Evolutionary conservation across 1,140 invertebrate genomes (phyloP).

Genomic region (Drosophila ficusphila): DNA sequence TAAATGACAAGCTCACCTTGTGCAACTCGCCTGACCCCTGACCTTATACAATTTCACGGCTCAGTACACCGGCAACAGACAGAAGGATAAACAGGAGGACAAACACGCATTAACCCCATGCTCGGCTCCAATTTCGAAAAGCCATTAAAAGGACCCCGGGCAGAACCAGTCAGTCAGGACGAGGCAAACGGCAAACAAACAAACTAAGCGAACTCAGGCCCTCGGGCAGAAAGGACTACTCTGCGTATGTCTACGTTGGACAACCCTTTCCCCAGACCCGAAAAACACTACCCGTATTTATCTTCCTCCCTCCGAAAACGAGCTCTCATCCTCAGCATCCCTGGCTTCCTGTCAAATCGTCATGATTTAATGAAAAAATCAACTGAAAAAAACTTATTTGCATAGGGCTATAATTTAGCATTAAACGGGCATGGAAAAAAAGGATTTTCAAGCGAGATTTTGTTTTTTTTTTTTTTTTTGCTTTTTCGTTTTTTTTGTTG

Average conservation of each 20-base stretch:
- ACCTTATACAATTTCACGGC: conserved; percentile 48
- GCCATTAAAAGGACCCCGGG: conserved; percentile 41
- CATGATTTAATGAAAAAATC: conserved; percentile 83
- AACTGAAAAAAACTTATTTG: conserved; percentile 79
- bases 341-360: conserved; percentile 73
- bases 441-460: conserved; percentile 66
- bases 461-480: conserved; percentile 49
- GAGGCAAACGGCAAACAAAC: conserved; percentile 61
- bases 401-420: conserved; percentile 82
- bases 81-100: conserved; percentile 14
- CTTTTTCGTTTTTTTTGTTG: conserved; percentile 21
- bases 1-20: conserved; percentile 23
- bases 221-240: conserved; percentile 11
- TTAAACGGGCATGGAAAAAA: conserved; percentile 73
- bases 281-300: conserved; percentile 27
- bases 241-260: conserved; percentile 6
- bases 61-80: conserved; percentile 22
- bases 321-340: conserved; percentile 14
- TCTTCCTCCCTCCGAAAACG: background rate
- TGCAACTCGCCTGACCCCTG: conserved; percentile 17
- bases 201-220: conserved; percentile 55
- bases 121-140: conserved; percentile 51
- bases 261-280: conserved; percentile 37
- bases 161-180: conserved; percentile 18
- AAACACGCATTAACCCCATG: conserved; percentile 27